Evolutionary conservation across 2,113 vertebrate genomes (phyloP), one percentile per base, ranked within the genome.

Genomic region (Catharus minimus): DNA sequence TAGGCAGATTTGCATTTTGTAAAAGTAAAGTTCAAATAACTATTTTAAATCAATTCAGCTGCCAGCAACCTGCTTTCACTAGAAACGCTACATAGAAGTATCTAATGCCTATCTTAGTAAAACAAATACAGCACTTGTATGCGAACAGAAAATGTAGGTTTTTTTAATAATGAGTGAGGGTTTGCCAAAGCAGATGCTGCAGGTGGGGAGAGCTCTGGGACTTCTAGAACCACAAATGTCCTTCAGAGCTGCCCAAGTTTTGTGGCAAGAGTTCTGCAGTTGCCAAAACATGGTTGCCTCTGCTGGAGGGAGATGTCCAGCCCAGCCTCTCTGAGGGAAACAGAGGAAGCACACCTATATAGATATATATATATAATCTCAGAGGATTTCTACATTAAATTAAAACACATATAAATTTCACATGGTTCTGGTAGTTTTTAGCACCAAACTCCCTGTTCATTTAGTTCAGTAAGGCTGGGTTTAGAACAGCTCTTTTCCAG

Each of bases 221-320:
- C 52, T 56, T 28, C 24, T 33, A 64, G 49, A 81, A 67, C 27
- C n/a, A 30, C 11, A 56, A 20, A 33, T 50, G n/a, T 92, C 50
- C 16, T 49, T 46, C 23, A 28, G 11, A 72, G 53, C 47, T 88
- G 38, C 56, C 26, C 2, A 0, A 0, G 5, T 13, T 44, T 22
- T 21, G 41, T 7, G 49, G 73, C 6, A 43, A 19, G 52, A 53
- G 15, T 10, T 39, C 68, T 52, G 52, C 36, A 27, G 11, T 9
- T 0, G 2, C 56, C n/a, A 15, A 38, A 72, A 15, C 7, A 69
- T 0, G 0, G 5, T 14, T 83, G n/a, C 15, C 57, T 75, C 84
- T 67, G n/a, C 46, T 38, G 22, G 17, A 76, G 5, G 30, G 22
- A 66, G 47, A 77, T 18, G 23, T 43, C 33, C 43, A 66, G 47